Base-by-base conservation (phyloP, 2,797 vertebrate genomes). In the Salmo trutta region DNA sequence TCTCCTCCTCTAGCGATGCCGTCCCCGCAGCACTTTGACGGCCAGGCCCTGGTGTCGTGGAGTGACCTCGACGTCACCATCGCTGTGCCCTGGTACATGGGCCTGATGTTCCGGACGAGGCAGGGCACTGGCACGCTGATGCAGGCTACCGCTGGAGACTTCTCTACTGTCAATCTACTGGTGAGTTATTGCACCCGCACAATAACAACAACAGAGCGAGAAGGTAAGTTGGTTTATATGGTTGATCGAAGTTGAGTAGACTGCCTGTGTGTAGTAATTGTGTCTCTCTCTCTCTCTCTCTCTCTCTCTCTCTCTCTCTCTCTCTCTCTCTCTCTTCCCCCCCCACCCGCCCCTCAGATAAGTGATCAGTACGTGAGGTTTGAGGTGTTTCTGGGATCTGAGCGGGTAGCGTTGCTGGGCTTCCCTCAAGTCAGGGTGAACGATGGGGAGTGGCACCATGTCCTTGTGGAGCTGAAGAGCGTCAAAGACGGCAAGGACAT, bases 101-200 rank as follows among this genome's bases (percentile, higher is more conserved):
- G 98, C 33, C 93, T 99, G 78, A 99, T 99, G 98, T 99, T 99
- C 90, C 96, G 98, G 84, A 99, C 98, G 0, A 90, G 97, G 56
- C 94, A 96, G 88, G 93, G 92, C n/a, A 93, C 92, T 7, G 95
- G 95, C 7, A 94, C 95, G 77, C 90, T 99, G 71, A 92, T 99
- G 93, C 97, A 96, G 88, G 95, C 96, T 85, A 95, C 91, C 0
- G 97, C 97, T 0, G 97, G 97, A 1, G 1, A 81, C 10, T 90
- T 93, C n/a, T 97, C 97, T 75, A 94, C 94, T 80, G 96, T 99
- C 79, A 96, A 91, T 82, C 95, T 99, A 74, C 95, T 97, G 96
- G 98, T 99, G 83, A 94, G 94, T 71, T 2, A 17, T 21, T 65
- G 31, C 29, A 66, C 62, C 41, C 68, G 27, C 47, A 71, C 56